Evolutionary conservation across 2,888 invertebrate species (phyloP).

Genomic region (Thereva nobilitata): DNA sequence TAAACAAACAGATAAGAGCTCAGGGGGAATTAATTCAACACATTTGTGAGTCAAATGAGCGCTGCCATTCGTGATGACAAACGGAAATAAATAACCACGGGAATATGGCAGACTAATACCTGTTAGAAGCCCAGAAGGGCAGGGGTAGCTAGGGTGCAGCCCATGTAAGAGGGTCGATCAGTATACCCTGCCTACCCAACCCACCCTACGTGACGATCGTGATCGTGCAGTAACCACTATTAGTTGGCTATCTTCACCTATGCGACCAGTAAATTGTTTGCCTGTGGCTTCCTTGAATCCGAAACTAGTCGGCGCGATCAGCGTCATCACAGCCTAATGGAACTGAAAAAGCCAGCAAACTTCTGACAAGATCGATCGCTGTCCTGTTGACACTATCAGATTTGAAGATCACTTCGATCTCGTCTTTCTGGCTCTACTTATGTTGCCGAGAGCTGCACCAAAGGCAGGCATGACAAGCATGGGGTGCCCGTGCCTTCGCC

Average conservation of each 20-base stretch:
- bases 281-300: no score
- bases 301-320: no score
- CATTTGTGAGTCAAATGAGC: slow-evolving; percentile 43
- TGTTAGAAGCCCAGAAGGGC: slow-evolving; percentile 29
- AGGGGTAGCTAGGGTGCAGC: neutral
- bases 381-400: slow-evolving; percentile 29
- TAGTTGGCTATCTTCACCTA: no score
- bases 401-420: slow-evolving; percentile 27
- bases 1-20: slow-evolving; percentile 42
- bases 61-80: slow-evolving; percentile 41
- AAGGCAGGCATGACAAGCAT: neutral
- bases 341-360: neutral
- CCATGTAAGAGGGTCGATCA: neutral
- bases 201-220: no score
- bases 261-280: no score
- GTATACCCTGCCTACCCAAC: neutral
- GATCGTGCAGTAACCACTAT: no score
- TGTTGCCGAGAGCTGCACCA: no score
- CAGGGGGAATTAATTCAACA: slow-evolving; percentile 40
- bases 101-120: slow-evolving; percentile 23
- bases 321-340: no score
- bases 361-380: slow-evolving; percentile 28
- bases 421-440: slow-evolving; percentile 10
- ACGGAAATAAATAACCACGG: slow-evolving; percentile 41
- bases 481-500: slow-evolving; percentile 24